A percentile compares a stretch with the other conserved stretches of the same genome.
These are phyloP conservation scores for Micropterix aruncella DNA, from an alignment of 2,888 invertebrate genomes.

Conservation along the genomic window DNA sequence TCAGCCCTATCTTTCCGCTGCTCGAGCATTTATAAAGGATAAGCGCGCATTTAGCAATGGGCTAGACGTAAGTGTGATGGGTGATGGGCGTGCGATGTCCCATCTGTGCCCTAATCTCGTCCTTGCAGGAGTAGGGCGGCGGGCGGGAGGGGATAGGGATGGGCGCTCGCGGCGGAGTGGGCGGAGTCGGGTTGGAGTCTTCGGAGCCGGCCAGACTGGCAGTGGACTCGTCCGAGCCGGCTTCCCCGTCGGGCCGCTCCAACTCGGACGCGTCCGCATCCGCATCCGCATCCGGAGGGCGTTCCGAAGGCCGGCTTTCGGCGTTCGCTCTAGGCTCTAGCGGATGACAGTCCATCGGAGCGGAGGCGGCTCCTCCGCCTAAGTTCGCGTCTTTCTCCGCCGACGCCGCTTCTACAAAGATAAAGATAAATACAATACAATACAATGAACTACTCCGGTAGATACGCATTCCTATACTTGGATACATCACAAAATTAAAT, in stretches of 20 bases:
- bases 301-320: not conserved
- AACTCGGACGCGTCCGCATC: not conserved
- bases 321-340: not conserved
- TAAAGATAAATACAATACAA: no score
- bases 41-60: no score
- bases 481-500: no score
- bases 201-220: not conserved
- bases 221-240: not conserved
- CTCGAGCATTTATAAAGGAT: no score
- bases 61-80: not conserved
- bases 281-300: no score
- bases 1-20: no score
- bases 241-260: not conserved
- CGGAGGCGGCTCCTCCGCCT: not conserved
- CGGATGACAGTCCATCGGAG: not conserved
- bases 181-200: not conserved
- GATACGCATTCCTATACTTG: no score
- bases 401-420: not conserved
- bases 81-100: not conserved
- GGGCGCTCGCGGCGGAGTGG: not conserved
- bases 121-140: not conserved
- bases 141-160: not conserved
- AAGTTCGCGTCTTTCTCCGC: not conserved
- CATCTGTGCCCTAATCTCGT: not conserved
- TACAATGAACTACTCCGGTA: no score